Base-by-base conservation (phyloP, 1,140 invertebrate genomes). In the Campoletis sonorensis region DNA sequence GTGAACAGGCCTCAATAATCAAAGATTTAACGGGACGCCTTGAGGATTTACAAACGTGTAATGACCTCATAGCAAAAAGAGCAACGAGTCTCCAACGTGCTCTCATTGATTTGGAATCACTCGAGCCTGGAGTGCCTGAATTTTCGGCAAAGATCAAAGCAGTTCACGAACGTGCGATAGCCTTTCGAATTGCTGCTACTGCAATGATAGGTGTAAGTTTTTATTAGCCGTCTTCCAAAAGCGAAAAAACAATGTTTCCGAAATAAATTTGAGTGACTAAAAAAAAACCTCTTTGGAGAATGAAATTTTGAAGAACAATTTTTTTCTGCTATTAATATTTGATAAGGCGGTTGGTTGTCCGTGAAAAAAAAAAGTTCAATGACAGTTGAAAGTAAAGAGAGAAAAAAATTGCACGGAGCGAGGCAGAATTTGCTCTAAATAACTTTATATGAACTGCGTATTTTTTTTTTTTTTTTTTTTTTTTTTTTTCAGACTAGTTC, bases 121-220 rank as follows among this genome's bases (percentile, higher is more conserved):
- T 95, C n/a, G 95, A 96, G 54, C 89, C 83, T 84, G 94, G 95
- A 33, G 85, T 82, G 23, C 81, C 83, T 0, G 95, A 96, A 73
- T 89, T 94, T 49, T 88, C 92, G 18, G 81, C 90, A 70, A 92
- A 94, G 91, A 93, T 95, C 8, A 97, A 97, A 91, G 94, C 96
- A 82, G 95, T 98, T 61, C 96, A 95, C 84, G 98, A 99, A 90
- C 93, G 97, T 84, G 97, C 98, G 1, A 98, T 97, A 3, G 93
- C 98, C 7, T 99, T 99, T 91, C 94, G 98, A 79, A 98, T 99
- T 88, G 97, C 98, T 18, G 97, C 97, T 45, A 98, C 96, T 92
- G 96, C 97, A 23, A 99, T 99, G 97, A 97, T 99, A 80, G 98
- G 97, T 93, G 98, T 98, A 92, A 95, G 96, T 94, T 85, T 51